Conservation (phyloP, 1,140 invertebrate genomes). For the Pararge aegeria region DNA sequence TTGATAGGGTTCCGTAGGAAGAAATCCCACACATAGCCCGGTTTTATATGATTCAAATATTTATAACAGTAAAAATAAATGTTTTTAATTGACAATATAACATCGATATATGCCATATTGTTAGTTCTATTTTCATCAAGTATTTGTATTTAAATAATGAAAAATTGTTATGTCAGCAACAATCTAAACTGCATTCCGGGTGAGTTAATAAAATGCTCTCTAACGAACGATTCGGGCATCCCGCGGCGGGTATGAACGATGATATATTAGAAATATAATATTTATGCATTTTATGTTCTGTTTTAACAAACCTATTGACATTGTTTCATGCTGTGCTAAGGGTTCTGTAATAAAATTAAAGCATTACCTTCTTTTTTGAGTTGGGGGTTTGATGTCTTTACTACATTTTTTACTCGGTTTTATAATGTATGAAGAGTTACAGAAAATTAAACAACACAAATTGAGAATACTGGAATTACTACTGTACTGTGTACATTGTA, state of each 20-base stretch:
- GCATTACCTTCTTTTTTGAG: neutral
- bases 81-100: too few species aligned
- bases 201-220: conserved; percentile 70
- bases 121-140: neutral
- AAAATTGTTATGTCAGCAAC: conserved; percentile 23
- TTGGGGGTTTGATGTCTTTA: neutral
- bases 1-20: too few species aligned
- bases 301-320: conserved; percentile 31
- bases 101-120: too few species aligned
- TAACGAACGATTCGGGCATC: conserved; percentile 58
- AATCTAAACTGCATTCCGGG: conserved; percentile 57
- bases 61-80: too few species aligned
- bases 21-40: too few species aligned
- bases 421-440: too few species aligned
- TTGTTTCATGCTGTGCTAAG: conserved; percentile 6
- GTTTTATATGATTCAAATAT: too few species aligned
- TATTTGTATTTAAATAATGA: conserved; percentile 14
- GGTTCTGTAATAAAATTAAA: conserved; percentile 4
- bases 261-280: conserved; percentile 60
- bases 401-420: neutral
- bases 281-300: conserved; percentile 48
- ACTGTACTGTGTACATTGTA: too few species aligned
- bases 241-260: conserved; percentile 67
- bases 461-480: too few species aligned
- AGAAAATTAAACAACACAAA: too few species aligned